These are phyloP conservation scores for Vulpes lagopus DNA, from an alignment of 2,113 vertebrate species.

Conservation along the genomic window DNA sequence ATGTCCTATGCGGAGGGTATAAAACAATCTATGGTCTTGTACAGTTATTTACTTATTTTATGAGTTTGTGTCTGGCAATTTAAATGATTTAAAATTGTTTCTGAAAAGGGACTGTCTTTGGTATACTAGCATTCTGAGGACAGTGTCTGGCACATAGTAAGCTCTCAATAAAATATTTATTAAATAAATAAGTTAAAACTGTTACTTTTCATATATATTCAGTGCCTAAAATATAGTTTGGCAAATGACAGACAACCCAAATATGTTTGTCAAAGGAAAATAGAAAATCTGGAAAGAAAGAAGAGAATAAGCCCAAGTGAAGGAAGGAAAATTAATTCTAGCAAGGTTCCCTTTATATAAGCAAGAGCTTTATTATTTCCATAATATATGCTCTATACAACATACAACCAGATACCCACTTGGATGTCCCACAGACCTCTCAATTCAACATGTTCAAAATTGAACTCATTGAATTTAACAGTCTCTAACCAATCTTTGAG, in stretches of 20 bases:
- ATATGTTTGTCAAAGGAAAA: constrained; percentile 57
- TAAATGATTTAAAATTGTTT: constrained; percentile 31
- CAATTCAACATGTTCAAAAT: background rate
- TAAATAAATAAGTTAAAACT: background rate
- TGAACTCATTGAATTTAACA: background rate
- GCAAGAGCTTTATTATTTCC: background rate
- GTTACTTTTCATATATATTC: background rate
- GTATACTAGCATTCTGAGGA: background rate
- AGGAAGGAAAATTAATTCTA: background rate
- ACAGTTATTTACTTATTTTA: background rate
- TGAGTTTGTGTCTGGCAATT: background rate
- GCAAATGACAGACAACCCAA: background rate
- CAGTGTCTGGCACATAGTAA: background rate
- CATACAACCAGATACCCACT: background rate
- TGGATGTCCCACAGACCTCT: background rate
- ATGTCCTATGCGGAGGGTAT: background rate
- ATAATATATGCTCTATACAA: background rate
- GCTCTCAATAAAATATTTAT: background rate
- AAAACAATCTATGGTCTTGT: background rate
- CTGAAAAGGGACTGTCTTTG: background rate
- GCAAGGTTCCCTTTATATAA: background rate
- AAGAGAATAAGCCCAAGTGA: background rate
- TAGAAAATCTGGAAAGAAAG: constrained; percentile 35
- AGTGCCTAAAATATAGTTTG: background rate
- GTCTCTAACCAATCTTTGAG: background rate